Conservation (phyloP, 2,888 invertebrate genomes). For the Yponomeuta cagnagella region DNA sequence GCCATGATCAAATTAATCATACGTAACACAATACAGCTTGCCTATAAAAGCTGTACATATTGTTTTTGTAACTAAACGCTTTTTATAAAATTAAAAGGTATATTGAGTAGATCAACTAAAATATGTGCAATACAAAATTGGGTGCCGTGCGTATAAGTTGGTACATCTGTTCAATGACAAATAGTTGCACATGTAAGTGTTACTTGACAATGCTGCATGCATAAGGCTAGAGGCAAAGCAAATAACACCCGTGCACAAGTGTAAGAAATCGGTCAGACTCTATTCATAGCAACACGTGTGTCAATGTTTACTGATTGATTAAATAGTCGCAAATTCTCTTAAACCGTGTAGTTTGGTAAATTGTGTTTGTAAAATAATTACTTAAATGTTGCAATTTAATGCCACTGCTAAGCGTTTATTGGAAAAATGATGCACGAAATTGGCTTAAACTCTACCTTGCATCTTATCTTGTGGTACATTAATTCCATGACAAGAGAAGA, state of each 20-base stretch:
- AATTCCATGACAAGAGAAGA: too few species aligned
- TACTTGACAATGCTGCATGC: not conserved
- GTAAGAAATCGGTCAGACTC: not conserved
- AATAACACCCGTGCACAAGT: not conserved
- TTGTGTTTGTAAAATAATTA: not conserved
- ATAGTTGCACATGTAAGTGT: not conserved
- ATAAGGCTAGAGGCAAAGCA: not conserved
- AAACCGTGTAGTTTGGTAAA: not conserved
- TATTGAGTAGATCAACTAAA: too few species aligned
- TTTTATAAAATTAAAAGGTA: too few species aligned
- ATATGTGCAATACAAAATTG: too few species aligned
- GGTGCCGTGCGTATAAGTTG: not conserved
- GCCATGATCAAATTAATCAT: not conserved
- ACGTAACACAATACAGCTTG: not conserved
- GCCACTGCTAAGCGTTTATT: too few species aligned
- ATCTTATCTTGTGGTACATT: too few species aligned
- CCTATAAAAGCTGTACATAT: too few species aligned
- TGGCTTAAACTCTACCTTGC: too few species aligned
- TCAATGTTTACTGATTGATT: constrained; percentile 2
- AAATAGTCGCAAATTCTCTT: not conserved
- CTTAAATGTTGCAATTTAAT: not conserved
- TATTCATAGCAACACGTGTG: not conserved
- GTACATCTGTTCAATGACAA: not conserved
- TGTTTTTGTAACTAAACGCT: too few species aligned
- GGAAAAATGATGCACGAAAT: too few species aligned